Percentiles rank a stretch among this genome's conserved stretches.
phyloP scores from a whole-genome alignment of 2,113 vertebrate genomes.

The Siphamia tubifer region DNA sequence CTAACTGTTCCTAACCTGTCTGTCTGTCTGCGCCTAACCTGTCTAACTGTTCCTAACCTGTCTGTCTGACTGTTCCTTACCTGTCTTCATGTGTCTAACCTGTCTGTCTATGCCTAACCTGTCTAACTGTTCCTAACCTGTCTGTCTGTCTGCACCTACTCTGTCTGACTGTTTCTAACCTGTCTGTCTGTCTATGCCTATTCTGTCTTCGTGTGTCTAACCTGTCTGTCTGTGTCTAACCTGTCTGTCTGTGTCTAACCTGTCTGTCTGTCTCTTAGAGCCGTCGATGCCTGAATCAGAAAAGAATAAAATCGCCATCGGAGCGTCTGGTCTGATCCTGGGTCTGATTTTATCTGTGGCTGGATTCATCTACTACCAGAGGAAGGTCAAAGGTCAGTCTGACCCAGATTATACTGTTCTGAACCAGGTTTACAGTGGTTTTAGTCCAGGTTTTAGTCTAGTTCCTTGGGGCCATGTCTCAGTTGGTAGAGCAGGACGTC shows the following conservation, averaged over 20 bases:
- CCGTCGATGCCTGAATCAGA: conserved; percentile 53
- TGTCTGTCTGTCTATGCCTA: not conserved
- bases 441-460: not conserved
- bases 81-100: not conserved
- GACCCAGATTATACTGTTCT: no score
- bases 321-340: conserved; percentile 56
- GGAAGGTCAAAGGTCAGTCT: conserved; percentile 31
- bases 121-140: not conserved
- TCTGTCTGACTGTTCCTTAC: no score
- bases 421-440: not conserved
- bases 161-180: no score
- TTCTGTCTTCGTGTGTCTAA: not conserved
- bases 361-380: conserved; percentile 64
- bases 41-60: no score
- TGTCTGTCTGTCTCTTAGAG: conserved; percentile 8
- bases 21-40: no score
- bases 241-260: not conserved
- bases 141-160: no score
- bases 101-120: not conserved
- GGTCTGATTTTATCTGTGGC: conserved; percentile 61
- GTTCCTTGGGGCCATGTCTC: no score
- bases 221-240: not conserved
- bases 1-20: no score
- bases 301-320: conserved; percentile 45
- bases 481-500: no score